Percentiles rank a stretch among this genome's conserved stretches.
Evolutionary conservation across 2,888 invertebrate species (phyloP).

Genomic region (Arge pagana): DNA sequence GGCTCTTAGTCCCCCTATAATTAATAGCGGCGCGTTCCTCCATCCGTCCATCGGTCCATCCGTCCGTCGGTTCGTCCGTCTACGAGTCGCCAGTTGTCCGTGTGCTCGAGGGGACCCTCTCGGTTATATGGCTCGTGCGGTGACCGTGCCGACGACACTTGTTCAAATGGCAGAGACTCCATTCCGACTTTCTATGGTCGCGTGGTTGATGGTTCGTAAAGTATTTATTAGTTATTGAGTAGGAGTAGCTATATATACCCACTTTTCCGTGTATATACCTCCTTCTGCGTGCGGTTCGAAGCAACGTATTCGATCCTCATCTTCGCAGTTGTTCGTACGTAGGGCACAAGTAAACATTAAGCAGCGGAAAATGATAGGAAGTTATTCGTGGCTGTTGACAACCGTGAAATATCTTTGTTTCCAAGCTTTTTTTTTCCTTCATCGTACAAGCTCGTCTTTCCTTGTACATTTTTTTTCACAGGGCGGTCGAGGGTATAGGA

Average conservation of each 20-base stretch:
- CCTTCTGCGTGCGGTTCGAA: no score
- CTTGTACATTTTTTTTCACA: not conserved
- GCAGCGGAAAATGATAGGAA: no score
- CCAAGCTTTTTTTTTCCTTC: not conserved
- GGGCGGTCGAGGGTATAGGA: not conserved
- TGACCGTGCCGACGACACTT: constrained; percentile 14
- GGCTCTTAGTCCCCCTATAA: constrained; percentile 40
- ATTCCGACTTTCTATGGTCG: not conserved
- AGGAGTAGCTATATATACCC: not conserved
- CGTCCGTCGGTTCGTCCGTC: not conserved
- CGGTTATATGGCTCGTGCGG: not conserved
- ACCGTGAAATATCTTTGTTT: not conserved
- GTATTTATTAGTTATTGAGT: constrained; percentile 2
- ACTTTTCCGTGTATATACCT: no score
- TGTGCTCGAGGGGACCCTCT: not conserved
- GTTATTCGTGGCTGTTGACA: not conserved
- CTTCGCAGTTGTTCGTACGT: no score
- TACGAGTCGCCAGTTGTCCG: not conserved
- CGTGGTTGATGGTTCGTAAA: not conserved
- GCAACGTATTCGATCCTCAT: no score
- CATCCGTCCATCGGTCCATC: constrained; percentile 18
- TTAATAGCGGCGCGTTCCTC: constrained; percentile 40
- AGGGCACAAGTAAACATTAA: no score
- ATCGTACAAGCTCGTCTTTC: no score
- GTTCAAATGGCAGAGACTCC: not conserved